Evolutionary conservation across 2,797 vertebrate genomes (phyloP).

Genomic region (Pristis pectinata): DNA sequence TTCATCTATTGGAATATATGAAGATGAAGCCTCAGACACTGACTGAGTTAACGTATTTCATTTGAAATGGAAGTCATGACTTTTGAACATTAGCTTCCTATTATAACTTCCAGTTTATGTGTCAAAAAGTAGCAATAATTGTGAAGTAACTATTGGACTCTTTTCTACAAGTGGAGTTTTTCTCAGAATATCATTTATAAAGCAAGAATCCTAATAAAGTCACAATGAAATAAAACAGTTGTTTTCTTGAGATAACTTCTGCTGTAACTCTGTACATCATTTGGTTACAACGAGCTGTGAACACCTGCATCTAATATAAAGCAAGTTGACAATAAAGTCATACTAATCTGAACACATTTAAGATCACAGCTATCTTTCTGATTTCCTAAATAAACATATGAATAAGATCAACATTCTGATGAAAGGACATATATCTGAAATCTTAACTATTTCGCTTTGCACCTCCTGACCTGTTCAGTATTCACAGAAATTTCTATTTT

Average conservation of each 20-base stretch:
- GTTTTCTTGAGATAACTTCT: not conserved
- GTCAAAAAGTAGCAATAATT: not conserved
- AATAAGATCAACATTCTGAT: not conserved
- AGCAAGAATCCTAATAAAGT: not conserved
- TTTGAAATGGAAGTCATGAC: not conserved
- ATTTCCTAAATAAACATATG: not conserved
- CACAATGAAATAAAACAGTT: not conserved
- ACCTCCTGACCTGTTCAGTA: no score
- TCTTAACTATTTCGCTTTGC: no score
- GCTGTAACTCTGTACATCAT: not conserved
- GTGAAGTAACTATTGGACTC: not conserved
- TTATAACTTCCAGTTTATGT: not conserved
- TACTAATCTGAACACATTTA: not conserved
- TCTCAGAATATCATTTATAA: not conserved
- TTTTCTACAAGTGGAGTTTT: no score
- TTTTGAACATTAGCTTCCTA: constrained; percentile 6
- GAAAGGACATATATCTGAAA: no score
- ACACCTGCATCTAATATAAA: not conserved
- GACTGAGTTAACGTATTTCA: not conserved
- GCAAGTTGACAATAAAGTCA: not conserved
- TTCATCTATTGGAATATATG: not conserved
- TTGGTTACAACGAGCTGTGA: not conserved
- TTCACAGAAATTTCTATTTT: no score
- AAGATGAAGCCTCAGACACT: not conserved
- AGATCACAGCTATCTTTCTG: not conserved